phyloP scores from a whole-genome alignment of 2,797 vertebrate species.

The Coracias cyanogaster region DNA sequence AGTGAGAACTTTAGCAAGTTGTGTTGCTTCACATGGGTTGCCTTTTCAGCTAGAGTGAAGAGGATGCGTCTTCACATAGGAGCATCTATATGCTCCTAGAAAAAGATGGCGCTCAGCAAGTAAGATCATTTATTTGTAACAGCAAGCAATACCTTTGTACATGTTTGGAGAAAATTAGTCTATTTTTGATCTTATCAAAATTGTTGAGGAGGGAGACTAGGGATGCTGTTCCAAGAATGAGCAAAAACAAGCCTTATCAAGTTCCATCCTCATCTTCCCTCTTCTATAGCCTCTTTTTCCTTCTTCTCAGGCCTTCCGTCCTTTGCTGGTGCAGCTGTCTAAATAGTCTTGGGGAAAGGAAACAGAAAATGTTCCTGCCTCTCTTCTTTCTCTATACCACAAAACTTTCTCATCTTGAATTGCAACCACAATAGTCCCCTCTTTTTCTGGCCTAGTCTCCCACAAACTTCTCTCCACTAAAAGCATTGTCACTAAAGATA shows the following conservation, averaged over 20 bases:
- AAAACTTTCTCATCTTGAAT: background rate
- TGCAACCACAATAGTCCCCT: background rate
- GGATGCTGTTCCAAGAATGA: background rate
- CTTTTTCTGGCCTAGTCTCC: background rate
- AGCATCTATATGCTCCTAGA: background rate
- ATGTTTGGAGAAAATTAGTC: background rate
- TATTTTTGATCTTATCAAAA: background rate
- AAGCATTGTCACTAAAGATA: background rate
- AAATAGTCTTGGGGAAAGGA: background rate
- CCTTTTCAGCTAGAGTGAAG: background rate
- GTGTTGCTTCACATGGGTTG: background rate
- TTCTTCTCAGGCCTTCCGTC: background rate
- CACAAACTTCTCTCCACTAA: background rate
- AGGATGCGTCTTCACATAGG: background rate
- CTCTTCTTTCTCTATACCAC: background rate
- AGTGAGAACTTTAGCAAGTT: background rate
- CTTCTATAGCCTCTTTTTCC: background rate
- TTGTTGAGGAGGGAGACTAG: background rate
- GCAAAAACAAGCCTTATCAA: background rate
- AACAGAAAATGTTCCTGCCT: background rate
- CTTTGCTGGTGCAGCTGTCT: background rate
- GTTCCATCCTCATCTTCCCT: background rate
- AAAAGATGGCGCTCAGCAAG: background rate
- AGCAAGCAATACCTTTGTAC: background rate
- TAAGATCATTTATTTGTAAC: background rate